These are phyloP conservation scores for Silurus meridionalis DNA, from an alignment of 2,113 vertebrate genomes.

Conservation along the genomic window DNA sequence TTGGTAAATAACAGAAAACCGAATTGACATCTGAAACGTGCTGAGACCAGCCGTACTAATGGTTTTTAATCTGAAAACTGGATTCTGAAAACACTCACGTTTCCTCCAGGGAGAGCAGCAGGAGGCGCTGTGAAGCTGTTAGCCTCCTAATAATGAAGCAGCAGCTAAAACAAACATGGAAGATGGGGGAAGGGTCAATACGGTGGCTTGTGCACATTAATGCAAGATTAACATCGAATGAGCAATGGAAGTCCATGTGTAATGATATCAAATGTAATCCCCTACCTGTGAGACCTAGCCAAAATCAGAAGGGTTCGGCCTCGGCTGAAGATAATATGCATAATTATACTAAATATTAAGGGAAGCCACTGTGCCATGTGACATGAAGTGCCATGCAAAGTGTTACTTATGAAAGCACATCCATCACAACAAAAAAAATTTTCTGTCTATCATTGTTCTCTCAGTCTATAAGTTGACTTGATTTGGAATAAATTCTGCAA, in stretches of 20 bases:
- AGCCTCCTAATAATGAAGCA: slow-evolving; percentile 68
- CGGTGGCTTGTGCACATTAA: slow-evolving; percentile 56
- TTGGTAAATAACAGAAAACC: slow-evolving; percentile 55
- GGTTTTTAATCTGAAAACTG: slow-evolving; percentile 60
- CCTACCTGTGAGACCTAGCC: slow-evolving; percentile 47
- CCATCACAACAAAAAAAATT: slow-evolving; percentile 23
- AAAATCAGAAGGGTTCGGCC: slow-evolving; percentile 55
- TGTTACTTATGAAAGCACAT: slow-evolving; percentile 34
- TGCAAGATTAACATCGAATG: slow-evolving; percentile 58
- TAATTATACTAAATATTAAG: slow-evolving; percentile 36
- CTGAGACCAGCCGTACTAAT: slow-evolving; percentile 51
- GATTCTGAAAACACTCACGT: slow-evolving; percentile 57
- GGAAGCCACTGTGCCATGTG: slow-evolving; percentile 33
- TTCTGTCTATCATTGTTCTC: slow-evolving; percentile 21
- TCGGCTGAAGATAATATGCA: slow-evolving; percentile 51
- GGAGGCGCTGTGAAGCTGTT: slow-evolving; percentile 74
- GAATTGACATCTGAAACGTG: slow-evolving; percentile 50
- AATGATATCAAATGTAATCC: slow-evolving; percentile 57
- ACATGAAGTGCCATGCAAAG: slow-evolving; percentile 41
- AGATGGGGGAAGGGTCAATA: slow-evolving; percentile 60
- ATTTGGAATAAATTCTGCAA: no score
- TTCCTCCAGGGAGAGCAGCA: slow-evolving; percentile 70
- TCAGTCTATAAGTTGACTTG: slow-evolving; percentile 20
- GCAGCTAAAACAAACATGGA: slow-evolving; percentile 72
- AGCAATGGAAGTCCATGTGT: slow-evolving; percentile 50